phyloP scores from a whole-genome alignment of 35 echinoderm and acorn worm genomes.

The Eucidaris tribuloides region DNA sequence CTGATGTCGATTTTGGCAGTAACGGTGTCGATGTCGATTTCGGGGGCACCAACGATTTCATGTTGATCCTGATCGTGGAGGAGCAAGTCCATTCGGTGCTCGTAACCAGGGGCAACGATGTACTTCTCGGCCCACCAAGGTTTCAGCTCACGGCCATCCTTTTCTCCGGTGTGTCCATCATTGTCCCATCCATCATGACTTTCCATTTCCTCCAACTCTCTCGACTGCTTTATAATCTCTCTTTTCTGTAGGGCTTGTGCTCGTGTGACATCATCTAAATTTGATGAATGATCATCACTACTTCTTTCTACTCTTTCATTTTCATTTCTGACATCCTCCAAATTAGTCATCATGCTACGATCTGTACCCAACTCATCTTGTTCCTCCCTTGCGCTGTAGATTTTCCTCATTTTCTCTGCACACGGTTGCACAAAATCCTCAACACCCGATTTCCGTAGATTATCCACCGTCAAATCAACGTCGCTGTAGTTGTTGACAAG shows the following conservation, averaged over 20 bases:
- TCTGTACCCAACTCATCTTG: background rate
- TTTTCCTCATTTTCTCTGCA: constrained; percentile 23
- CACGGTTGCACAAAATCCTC: constrained; percentile 59
- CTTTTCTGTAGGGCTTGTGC: background rate
- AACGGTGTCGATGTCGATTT: background rate
- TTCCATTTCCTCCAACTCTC: background rate
- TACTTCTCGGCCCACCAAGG: constrained; percentile 65
- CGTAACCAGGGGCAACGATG: constrained; percentile 75
- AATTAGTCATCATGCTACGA: too few relatives aligned
- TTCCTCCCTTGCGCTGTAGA: background rate
- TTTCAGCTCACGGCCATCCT: background rate
- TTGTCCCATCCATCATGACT: background rate
- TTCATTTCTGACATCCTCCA: too few relatives aligned
- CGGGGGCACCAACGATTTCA: background rate
- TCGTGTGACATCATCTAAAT: background rate
- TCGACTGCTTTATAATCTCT: background rate
- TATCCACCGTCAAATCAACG: constrained; percentile 29
- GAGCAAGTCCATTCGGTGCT: constrained; percentile 69
- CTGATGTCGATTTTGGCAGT: constrained; percentile 25
- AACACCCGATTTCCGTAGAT: constrained; percentile 53
- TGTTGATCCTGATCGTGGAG: background rate
- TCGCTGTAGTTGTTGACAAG: constrained; percentile 76
- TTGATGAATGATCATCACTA: too few relatives aligned
- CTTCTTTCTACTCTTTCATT: too few relatives aligned
- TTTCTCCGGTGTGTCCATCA: background rate